Base-by-base conservation (phyloP, 2,113 vertebrate species). In the Thunnus maccoyii region DNA sequence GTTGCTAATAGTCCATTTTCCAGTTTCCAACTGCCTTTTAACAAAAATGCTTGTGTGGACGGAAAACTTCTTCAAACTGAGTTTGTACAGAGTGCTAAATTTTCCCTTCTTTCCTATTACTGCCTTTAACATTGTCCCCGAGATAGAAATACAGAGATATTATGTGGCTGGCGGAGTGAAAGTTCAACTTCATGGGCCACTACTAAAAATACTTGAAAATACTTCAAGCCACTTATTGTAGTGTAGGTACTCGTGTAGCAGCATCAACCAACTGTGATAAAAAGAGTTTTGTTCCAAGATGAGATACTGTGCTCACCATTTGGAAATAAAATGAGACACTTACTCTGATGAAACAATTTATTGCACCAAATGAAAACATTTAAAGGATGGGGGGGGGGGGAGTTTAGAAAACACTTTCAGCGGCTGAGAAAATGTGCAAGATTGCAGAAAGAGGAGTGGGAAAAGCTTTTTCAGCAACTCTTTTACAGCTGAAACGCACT, bases 261-360 rank as follows among this genome's bases (percentile, higher is more conserved):
- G 72, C 57, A 18, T 47, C 66, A 52, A 67, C 76, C 71, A 83
- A 85, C 62, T 83, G 79, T 67, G 73, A 78, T 63, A 55, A 80
- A 18, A 77, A 72, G 41, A 55, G 55, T 61, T 72, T 74, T 52
- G 69, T 87, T 83, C 82, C 76, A 79, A 75, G 66, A 83, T n/a
- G 50, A 76, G 41, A 76, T 46, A 32, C 36, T 36, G 56, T 76
- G 74, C 88, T 77, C 58, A 84, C 71, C 62, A 60, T 76, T 81
- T 77, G 61, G 51, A 81, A 81, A 46, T 78, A 48, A 81, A 69
- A 78, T 84, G 20, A 78, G 72, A 61, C 78, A 79, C 60, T 47
- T 65, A 67, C 61, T 78, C 58, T 55, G 55, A 50, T 41, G 36
- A 41, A 41, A 41, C 36, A 41, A 41, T 41, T 41, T 41, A 41